Evolutionary conservation across 2,888 invertebrate genomes (phyloP).

Genomic region (Mycogona germanica): DNA sequence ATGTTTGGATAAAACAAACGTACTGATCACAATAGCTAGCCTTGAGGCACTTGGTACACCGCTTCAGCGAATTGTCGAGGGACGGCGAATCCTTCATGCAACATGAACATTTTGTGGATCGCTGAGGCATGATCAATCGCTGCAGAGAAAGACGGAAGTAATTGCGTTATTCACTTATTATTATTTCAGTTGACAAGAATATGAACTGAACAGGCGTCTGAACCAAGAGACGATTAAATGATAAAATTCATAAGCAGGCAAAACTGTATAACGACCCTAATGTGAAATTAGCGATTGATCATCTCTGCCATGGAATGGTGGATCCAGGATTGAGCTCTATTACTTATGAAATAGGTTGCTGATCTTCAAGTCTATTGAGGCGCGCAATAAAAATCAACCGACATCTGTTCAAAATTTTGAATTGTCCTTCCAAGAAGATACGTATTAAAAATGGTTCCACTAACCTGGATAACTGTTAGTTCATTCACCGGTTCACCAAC

Average conservation of each 20-base stretch:
- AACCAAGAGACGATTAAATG: too few relatives aligned
- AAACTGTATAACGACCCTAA: too few relatives aligned
- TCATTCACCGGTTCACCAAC: conserved; percentile 33
- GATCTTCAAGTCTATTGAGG: background rate
- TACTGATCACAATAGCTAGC: conserved; percentile 40
- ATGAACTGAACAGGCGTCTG: too few relatives aligned
- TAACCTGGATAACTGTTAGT: conserved; percentile 33
- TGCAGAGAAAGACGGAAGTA: conserved; percentile 29
- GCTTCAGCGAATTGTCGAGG: conserved; percentile 30
- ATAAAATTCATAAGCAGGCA: too few relatives aligned
- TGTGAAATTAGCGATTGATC: too few relatives aligned
- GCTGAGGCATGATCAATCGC: conserved; percentile 22
- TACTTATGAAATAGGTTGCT: background rate
- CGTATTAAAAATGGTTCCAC: too few relatives aligned
- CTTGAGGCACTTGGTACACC: conserved; percentile 37
- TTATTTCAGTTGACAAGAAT: too few relatives aligned
- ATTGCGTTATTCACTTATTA: too few relatives aligned
- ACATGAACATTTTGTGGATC: conserved; percentile 29
- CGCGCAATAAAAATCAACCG: too few relatives aligned
- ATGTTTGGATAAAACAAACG: conserved; percentile 21
- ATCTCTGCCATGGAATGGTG: too few relatives aligned
- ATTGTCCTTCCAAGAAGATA: too few relatives aligned
- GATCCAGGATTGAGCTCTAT: conserved; percentile 15
- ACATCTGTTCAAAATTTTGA: too few relatives aligned
- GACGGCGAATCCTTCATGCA: conserved; percentile 32